Conservation (phyloP, 1,140 invertebrate species). For the Leguminivora glycinivorella region DNA sequence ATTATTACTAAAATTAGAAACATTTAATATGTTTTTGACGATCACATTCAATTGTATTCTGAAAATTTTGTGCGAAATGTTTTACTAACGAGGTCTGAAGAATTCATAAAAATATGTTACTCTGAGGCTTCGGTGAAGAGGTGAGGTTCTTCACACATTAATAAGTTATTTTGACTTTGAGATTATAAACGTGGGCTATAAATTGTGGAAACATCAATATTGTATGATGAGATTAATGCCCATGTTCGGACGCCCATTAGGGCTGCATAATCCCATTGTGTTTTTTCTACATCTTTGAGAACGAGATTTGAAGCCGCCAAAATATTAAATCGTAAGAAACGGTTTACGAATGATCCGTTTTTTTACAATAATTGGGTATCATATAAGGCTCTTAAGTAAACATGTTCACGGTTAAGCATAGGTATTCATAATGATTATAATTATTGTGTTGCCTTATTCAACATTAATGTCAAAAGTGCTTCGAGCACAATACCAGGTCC, state of each 20-base stretch:
- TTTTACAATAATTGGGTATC: slow-evolving; percentile 44
- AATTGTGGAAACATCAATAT: slow-evolving; percentile 75
- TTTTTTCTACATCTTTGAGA: slow-evolving; percentile 65
- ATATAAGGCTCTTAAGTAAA: slow-evolving; percentile 30
- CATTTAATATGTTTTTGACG: slow-evolving; percentile 59
- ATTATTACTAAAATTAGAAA: slow-evolving; percentile 63
- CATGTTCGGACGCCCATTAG: slow-evolving; percentile 74
- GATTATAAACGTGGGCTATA: slow-evolving; percentile 65
- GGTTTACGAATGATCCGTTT: slow-evolving; percentile 47
- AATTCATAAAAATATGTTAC: slow-evolving; percentile 71
- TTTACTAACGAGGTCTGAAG: slow-evolving; percentile 64
- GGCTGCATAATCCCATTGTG: slow-evolving; percentile 73
- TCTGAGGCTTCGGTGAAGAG: slow-evolving; percentile 50
- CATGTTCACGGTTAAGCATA: neutral
- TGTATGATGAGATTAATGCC: slow-evolving; percentile 77
- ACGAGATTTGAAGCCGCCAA: slow-evolving; percentile 54
- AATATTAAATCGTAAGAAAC: slow-evolving; percentile 54
- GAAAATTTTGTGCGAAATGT: slow-evolving; percentile 57
- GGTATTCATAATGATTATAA: neutral
- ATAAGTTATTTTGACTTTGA: slow-evolving; percentile 72
- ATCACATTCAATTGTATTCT: slow-evolving; percentile 76
- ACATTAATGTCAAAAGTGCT: neutral
- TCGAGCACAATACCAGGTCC: slow-evolving; percentile 38
- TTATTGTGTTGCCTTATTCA: neutral
- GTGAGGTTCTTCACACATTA: slow-evolving; percentile 75